Evolutionary conservation across 2,888 invertebrate species (phyloP).

Genomic region (Crossocerus cetratus): DNA sequence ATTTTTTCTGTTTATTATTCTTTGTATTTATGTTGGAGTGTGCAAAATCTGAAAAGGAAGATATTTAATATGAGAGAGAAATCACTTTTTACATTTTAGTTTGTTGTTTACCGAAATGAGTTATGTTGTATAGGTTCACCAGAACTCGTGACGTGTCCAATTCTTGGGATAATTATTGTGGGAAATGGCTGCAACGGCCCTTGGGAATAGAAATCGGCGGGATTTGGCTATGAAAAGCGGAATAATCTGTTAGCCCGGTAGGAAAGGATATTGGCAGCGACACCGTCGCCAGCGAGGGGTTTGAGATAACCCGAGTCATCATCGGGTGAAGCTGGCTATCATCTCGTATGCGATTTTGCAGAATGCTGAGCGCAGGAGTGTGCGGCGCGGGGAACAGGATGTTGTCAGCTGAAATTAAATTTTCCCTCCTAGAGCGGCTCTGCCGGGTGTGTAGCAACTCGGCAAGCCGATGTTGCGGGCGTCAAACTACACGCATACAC

Average conservation of each 20-base stretch:
- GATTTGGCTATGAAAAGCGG: background rate
- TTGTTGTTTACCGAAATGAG: no score
- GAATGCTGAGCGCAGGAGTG: conserved; percentile 59
- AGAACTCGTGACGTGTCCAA: no score
- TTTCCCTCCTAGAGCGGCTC: conserved; percentile 61
- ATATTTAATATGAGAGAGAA: no score
- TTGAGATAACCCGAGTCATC: conserved; percentile 42
- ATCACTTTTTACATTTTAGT: no score
- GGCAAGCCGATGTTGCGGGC: conserved; percentile 50
- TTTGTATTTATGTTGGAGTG: no score
- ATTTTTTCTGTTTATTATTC: no score
- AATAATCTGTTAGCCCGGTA: conserved; percentile 14
- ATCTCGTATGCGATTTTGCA: conserved; percentile 60
- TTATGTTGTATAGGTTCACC: no score
- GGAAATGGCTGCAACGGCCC: no score
- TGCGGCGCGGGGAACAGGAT: conserved; percentile 56
- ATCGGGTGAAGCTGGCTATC: conserved; percentile 46
- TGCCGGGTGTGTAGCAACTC: conserved; percentile 60
- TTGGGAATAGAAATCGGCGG: no score
- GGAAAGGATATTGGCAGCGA: no score
- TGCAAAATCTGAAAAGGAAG: no score
- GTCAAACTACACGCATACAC: conserved; percentile 61
- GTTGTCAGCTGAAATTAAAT: conserved; percentile 66
- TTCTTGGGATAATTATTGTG: no score
- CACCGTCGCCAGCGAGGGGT: background rate